Evolutionary conservation across 2,888 invertebrate species (phyloP).

Genomic region (Seira musarum): DNA sequence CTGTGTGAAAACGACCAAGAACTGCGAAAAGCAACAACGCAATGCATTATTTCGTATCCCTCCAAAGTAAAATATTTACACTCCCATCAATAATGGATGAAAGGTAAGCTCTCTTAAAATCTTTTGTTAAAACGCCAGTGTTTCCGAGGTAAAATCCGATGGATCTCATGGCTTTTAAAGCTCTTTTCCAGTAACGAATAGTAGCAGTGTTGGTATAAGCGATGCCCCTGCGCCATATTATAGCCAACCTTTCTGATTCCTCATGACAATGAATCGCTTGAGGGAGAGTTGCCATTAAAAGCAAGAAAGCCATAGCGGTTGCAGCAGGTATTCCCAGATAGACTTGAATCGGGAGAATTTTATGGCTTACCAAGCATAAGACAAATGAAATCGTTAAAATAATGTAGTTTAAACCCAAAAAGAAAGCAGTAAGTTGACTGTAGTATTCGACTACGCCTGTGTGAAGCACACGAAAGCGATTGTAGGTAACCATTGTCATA

Average conservation of each 20-base stretch:
- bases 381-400: constrained; percentile 8
- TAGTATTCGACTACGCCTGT: constrained; percentile 6
- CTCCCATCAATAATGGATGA: constrained; percentile 21
- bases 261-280: constrained; percentile 39
- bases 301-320: constrained; percentile 26
- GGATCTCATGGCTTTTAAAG: not conserved
- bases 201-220: not conserved
- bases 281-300: constrained; percentile 18
- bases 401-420: constrained; percentile 26
- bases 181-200: constrained; percentile 20
- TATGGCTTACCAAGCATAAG: constrained; percentile 10
- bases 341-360: constrained; percentile 23
- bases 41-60: not conserved
- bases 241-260: constrained; percentile 31
- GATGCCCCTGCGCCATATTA: constrained; percentile 8
- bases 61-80: constrained; percentile 28
- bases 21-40: not conserved
- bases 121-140: constrained; percentile 1
- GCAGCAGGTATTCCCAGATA: constrained; percentile 30
- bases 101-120: constrained; percentile 21
- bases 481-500: constrained; percentile 9
- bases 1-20: not conserved
- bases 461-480: constrained; percentile 12
- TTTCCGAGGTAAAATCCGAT: constrained; percentile 29
- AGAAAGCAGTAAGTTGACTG: constrained; percentile 16